Evolutionary conservation across 2,888 invertebrate genomes (phyloP).

Genomic region (Cinara cedri): DNA sequence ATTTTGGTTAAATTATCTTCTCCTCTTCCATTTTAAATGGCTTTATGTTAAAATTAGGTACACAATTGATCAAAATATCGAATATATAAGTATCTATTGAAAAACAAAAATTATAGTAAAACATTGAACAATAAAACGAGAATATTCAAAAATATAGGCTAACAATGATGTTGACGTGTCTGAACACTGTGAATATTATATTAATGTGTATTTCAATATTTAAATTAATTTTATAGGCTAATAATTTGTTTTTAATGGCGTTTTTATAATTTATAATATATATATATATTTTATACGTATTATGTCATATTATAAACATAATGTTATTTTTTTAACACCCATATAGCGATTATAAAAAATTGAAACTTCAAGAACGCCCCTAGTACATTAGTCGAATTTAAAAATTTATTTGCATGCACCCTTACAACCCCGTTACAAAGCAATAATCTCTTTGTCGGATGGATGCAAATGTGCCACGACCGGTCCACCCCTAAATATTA

Average conservation of each 20-base stretch:
- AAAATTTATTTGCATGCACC: conserved; percentile 56
- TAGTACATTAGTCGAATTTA: conserved; percentile 54
- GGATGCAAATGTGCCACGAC: conserved; percentile 53
- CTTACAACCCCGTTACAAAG: conserved; percentile 41
- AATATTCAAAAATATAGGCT: background rate
- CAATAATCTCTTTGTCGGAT: conserved; percentile 55
- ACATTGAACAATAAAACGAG: background rate
- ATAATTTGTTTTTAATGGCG: conserved; percentile 52
- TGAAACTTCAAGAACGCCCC: conserved; percentile 41
- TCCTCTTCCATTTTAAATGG: no score
- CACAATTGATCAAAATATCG: no score
- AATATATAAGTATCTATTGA: no score
- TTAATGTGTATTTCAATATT: conserved; percentile 14
- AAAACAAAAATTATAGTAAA: no score
- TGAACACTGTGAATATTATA: no score
- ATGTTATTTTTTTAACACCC: conserved; percentile 41
- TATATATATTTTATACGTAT: conserved; percentile 10
- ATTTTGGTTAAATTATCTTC: background rate
- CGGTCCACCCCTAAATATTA: conserved; percentile 40
- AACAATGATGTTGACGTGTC: conserved; percentile 7
- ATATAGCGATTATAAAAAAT: conserved; percentile 42
- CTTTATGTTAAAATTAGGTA: no score
- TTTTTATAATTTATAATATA: conserved; percentile 39
- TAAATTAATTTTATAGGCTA: conserved; percentile 17
- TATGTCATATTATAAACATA: conserved; percentile 43